Percentiles rank a stretch among this genome's conserved stretches.
Conservation (phyloP, 2,113 vertebrate species). For the Nanorana parkeri region DNA sequence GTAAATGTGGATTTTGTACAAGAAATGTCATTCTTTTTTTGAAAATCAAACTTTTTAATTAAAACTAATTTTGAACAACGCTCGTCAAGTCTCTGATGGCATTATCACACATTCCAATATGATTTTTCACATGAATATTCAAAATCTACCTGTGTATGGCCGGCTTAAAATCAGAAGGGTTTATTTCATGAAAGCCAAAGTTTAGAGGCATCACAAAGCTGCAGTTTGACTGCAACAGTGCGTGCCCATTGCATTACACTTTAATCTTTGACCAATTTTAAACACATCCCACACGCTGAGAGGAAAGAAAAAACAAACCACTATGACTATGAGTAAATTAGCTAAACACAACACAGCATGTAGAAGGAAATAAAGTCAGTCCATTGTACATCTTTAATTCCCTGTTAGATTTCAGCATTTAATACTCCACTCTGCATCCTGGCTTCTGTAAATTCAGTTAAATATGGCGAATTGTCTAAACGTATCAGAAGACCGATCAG, state of each 20-base stretch:
- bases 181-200: no score
- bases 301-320: slow-evolving; percentile 77
- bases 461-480: slow-evolving; percentile 90
- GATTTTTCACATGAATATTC: no score
- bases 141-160: no score
- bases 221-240: no score
- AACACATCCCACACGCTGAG: slow-evolving; percentile 76
- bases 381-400: slow-evolving; percentile 89
- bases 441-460: slow-evolving; percentile 90
- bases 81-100: no score
- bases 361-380: slow-evolving; percentile 81
- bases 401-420: slow-evolving; percentile 83
- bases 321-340: slow-evolving; percentile 80
- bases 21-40: no score
- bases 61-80: no score
- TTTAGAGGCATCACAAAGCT: no score
- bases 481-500: slow-evolving; percentile 88
- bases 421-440: slow-evolving; percentile 73
- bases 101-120: no score
- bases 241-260: slow-evolving; percentile 40
- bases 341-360: slow-evolving; percentile 78
- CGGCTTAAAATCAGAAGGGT: no score
- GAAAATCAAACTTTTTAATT: no score
- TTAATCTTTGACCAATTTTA: slow-evolving; percentile 81
- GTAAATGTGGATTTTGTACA: no score